Evolutionary conservation across 2,888 invertebrate species (phyloP), one percentile per base, ranked within the genome.

Genomic region (Aphodius granarius): DNA sequence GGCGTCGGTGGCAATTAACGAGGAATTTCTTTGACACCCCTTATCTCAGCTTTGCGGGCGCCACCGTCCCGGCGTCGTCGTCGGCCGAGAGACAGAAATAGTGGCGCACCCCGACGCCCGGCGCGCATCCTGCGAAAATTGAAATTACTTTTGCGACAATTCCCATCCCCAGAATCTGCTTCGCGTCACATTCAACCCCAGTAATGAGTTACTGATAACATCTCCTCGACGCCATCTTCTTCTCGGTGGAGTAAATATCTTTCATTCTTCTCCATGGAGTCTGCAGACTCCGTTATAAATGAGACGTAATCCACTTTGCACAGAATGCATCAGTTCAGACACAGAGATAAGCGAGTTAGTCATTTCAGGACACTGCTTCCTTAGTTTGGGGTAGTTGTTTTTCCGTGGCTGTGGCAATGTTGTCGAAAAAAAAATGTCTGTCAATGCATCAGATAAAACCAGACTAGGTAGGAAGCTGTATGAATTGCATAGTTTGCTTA

Each of bases 171-270:
- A 68, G 19, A 21, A 16, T 68, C 21, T 16, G 21, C 15, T 68
- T 18, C 68, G n/a, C 68, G 20, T 17, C 68, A 22, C 62, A 23
- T 22, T 71, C 62, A 71, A 17, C 43, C 43, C 43, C 71, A 71
- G 71, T 71, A 71, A 71, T 23, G 71, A 71, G 23, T 71, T 17
- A 16, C 62, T 23, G 71, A 71, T 71, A 71, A 19, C 23, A 71
- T 71, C 71, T 71, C 63, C 43, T 71, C 63, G 63, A 16, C 43
- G 6, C 19, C 71, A 16, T 63, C 71, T 4, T 5, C 68, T n/a
- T n/a, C n/a, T n/a, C n/a, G n/a, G n/a, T n/a, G n/a, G n/a, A 22
- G 22, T 63, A 62, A 43, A 43, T 73, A 73, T 73, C 73, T 23
- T 70, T 68, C 73, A 66, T 68, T 68, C 73, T 68, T 74, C 68